These are phyloP conservation scores for Myzus persicae DNA, from an alignment of 1,140 invertebrate species.

Conservation along the genomic window DNA sequence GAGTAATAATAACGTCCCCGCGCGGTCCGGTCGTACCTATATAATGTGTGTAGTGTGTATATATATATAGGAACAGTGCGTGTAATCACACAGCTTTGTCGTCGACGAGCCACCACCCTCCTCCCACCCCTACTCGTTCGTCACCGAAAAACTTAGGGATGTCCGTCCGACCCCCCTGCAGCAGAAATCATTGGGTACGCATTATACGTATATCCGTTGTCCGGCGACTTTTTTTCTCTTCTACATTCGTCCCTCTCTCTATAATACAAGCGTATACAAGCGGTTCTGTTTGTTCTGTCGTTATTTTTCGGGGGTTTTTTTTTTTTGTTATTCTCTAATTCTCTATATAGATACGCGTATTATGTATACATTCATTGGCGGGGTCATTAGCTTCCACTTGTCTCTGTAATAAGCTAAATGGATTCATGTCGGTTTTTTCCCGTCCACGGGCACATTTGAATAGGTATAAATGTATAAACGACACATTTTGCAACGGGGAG, in stretches of 20 bases:
- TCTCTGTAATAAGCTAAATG: constrained; percentile 37
- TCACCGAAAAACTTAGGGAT: background rate
- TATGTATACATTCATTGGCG: too few relatives aligned
- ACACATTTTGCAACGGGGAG: background rate
- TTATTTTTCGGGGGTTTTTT: background rate
- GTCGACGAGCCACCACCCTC: background rate
- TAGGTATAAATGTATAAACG: background rate
- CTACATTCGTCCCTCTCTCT: background rate
- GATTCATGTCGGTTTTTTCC: background rate
- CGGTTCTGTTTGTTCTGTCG: constrained; percentile 17
- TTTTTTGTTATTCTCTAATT: background rate
- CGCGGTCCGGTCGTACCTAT: background rate
- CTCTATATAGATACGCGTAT: background rate
- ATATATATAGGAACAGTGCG: background rate
- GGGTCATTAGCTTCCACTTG: constrained; percentile 42
- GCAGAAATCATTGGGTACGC: background rate
- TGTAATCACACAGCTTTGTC: constrained; percentile 34
- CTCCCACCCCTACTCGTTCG: background rate
- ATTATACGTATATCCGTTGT: background rate
- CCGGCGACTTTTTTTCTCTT: background rate
- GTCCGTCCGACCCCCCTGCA: background rate
- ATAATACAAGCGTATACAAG: too few relatives aligned
- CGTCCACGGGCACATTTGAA: background rate
- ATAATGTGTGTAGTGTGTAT: too few relatives aligned
- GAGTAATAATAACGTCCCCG: constrained; percentile 26